Evolutionary conservation across 2,888 invertebrate genomes (phyloP), one percentile per base, ranked within the genome.

Genomic region (Catocala fraxini): DNA sequence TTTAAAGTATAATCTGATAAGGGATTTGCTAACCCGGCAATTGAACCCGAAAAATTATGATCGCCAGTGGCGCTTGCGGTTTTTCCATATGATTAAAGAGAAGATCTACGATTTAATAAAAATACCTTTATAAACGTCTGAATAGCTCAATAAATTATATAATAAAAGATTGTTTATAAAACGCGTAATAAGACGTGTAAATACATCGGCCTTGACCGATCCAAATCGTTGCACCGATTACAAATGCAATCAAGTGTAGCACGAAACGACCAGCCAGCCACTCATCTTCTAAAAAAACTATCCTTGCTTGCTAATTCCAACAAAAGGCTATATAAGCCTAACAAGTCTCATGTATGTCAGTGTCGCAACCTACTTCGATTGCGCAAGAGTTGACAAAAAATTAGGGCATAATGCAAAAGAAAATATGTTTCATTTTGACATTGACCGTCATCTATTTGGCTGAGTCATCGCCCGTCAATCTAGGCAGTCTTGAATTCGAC

Each of bases 291-390:
- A 73, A 86, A 88, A 89, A 90, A 90, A 82, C 62, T 77, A 89
- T 86, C 91, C 91, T 93, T 93, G 91, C 83, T 78, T 84, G 80
- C 73, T 73, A 73, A 86, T 81, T 84, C 80, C 68, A 73, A 81
- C 75, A 77, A 88, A 84, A 89, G 84, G 85, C 90, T 93, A 91
- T 93, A 92, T 82, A 91, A 91, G 85, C 82, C 75, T 79, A 80
- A 74, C 80, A 56, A 59, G 73, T 69, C 72, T 68, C 90, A 94
- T 93, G 92, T 93, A 89, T 93, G 94, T 94, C 94, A 94, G 92
- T 94, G 94, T 91, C 94, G 90, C 83, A 92, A 93, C 90, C 92
- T 86, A 90, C 83, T 90, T 89, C 86, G 70, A 86, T 91, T 91
- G 89, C 82, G 80, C 85, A 90, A 90, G 86, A 89, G 72, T 71